Percentiles rank a stretch among this genome's conserved stretches.
These are phyloP conservation scores for Porites australiensis DNA, from an alignment of 64 coral and sea anemone genomes.

Conservation along the genomic window DNA sequence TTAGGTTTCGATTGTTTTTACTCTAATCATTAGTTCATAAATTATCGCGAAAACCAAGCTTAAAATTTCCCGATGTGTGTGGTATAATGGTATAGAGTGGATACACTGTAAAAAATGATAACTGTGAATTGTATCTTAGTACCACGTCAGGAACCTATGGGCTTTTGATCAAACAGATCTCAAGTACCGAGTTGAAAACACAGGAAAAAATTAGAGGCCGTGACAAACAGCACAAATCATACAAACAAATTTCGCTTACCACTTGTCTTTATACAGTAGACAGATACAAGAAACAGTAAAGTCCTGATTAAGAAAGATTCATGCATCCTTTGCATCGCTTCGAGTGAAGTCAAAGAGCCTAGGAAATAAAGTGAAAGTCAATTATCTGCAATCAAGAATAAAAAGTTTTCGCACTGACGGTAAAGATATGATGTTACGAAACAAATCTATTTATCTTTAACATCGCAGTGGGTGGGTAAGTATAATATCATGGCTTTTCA, in stretches of 20 bases:
- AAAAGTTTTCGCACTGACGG: not conserved
- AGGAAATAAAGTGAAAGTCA: not conserved
- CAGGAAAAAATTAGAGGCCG: too few species aligned
- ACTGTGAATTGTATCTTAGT: too few species aligned
- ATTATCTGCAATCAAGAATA: not conserved
- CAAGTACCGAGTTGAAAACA: too few species aligned
- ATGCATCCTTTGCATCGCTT: not conserved
- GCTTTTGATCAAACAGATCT: too few species aligned
- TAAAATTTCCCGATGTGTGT: not conserved
- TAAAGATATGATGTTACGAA: too few species aligned
- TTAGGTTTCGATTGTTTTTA: not conserved
- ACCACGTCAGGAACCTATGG: too few species aligned
- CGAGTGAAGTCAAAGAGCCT: not conserved
- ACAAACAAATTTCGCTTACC: not conserved
- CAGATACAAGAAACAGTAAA: not conserved
- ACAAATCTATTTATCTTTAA: too few species aligned
- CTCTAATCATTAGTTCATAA: too few species aligned
- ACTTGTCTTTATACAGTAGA: not conserved
- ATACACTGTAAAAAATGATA: too few species aligned
- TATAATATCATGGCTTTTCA: too few species aligned
- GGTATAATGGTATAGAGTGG: not conserved
- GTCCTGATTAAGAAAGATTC: not conserved
- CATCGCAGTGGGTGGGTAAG: too few species aligned
- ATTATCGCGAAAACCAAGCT: not conserved
- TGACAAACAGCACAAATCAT: too few species aligned